phyloP scores from a whole-genome alignment of 1,140 invertebrate species.

The Goniozus legneri region DNA sequence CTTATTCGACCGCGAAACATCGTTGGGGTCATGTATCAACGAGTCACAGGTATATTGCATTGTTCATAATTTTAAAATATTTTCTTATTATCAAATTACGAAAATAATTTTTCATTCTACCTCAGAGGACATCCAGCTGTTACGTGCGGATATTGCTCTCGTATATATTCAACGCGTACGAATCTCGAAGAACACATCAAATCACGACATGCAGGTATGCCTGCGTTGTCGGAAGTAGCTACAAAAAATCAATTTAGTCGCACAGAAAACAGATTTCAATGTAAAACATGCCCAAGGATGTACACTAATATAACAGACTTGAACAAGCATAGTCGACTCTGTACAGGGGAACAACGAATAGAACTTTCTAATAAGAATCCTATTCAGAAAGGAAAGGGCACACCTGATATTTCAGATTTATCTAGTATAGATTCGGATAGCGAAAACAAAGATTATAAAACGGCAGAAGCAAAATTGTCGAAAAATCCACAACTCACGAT shows the following conservation, averaged over 20 bases:
- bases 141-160: slow-evolving; percentile 50
- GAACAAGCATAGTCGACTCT: slow-evolving; percentile 44
- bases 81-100: too few species aligned
- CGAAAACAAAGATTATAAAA: slow-evolving; percentile 43
- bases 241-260: slow-evolving; percentile 27
- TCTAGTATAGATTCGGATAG: slow-evolving; percentile 44
- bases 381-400: slow-evolving; percentile 23
- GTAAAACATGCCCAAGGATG: slow-evolving; percentile 46
- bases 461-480: slow-evolving; percentile 47
- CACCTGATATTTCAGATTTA: slow-evolving; percentile 38
- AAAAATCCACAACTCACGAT: slow-evolving; percentile 52
- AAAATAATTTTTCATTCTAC: slow-evolving; percentile 10
- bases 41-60: slow-evolving; percentile 42
- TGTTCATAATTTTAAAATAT: too few species aligned
- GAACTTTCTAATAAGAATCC: slow-evolving; percentile 16
- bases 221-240: slow-evolving; percentile 33
- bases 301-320: slow-evolving; percentile 45
- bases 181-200: slow-evolving; percentile 55
- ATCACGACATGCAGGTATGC: slow-evolving; percentile 47
- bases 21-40: slow-evolving; percentile 57
- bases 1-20: slow-evolving; percentile 56
- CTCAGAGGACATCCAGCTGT: slow-evolving; percentile 52
- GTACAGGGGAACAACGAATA: slow-evolving; percentile 28
- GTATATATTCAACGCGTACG: slow-evolving; percentile 52
- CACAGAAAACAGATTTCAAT: slow-evolving; percentile 42